Base-by-base conservation (phyloP, 2,888 invertebrate genomes). In the Drosophila greeni region DNA sequence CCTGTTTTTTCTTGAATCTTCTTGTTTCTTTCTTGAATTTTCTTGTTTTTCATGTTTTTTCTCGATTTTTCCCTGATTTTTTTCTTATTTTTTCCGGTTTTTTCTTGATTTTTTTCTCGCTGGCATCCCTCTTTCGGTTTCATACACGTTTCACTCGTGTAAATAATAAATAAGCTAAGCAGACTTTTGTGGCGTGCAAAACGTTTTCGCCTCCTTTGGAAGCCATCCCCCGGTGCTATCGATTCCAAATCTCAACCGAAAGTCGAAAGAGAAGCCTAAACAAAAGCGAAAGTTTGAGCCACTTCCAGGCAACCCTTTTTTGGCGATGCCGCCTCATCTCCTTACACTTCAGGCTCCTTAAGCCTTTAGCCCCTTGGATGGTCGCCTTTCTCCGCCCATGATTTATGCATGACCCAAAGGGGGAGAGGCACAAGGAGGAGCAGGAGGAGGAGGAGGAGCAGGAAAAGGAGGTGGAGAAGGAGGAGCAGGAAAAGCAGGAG, bases 101-200 rank as follows among this genome's bases (percentile, higher is more conserved):
- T 20, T 20, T 20, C 20, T 20, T 20, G 2, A 3, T 20, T 20
- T 20, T 20, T 20, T 20, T 20, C n/a, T n/a, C n/a, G n/a, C n/a
- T 42, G 33, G 65, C 65, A 49, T 55, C 48, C 56, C 23, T 40
- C 37, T 37, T 75, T 79, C 67, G 66, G 70, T 69, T 74, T 75
- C 72, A 72, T 82, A 74, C 79, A 82, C 81, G 81, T 83, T 83
- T 83, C 85, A 77, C 67, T 81, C 76, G 76, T 84, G 74, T 84
- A 84, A 84, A 84, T 84, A 85, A 84, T 84, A 84, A 84, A 84
- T 85, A 85, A 83, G 79, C 76, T 66, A 70, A 83, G 77, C 71
- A 70, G 80, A 80, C 78, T 83, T 62, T 83, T 82, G 76, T 64
- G 85, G 80, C 70, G 72, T 77, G 64, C 77, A 66, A 73, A 76